Evolutionary conservation across 2,888 invertebrate species (phyloP).

Genomic region (Agrotis ipsilon): DNA sequence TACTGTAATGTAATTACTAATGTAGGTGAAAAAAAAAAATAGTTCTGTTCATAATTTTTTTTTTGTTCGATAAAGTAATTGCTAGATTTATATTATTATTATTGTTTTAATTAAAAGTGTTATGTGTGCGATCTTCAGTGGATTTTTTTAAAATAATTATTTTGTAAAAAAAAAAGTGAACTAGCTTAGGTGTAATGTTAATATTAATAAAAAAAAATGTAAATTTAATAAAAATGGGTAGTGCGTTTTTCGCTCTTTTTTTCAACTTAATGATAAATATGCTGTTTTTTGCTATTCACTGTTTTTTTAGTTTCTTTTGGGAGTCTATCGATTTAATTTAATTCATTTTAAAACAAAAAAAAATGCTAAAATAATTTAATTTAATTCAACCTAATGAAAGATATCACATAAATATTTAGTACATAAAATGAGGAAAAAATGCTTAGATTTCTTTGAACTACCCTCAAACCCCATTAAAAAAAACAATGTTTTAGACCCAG

Average conservation of each 20-base stretch:
- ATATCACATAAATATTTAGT: no score
- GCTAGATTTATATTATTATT: constrained; percentile 58
- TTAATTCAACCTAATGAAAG: neutral
- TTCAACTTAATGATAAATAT: constrained; percentile 32
- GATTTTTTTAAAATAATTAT: constrained; percentile 56
- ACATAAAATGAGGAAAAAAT: no score
- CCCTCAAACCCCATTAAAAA: no score
- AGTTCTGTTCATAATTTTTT: constrained; percentile 39
- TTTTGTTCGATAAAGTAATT: constrained; percentile 53
- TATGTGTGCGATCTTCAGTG: constrained; percentile 61
- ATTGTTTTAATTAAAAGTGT: constrained; percentile 52
- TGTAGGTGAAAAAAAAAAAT: constrained; percentile 40
- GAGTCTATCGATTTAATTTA: constrained; percentile 38
- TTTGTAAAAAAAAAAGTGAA: constrained; percentile 61
- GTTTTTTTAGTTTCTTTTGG: constrained; percentile 13
- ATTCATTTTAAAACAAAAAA: constrained; percentile 11
- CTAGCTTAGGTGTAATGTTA: constrained; percentile 58
- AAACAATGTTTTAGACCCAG: no score
- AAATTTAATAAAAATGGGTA: constrained; percentile 49
- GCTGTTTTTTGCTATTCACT: constrained; percentile 39
- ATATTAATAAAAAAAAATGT: constrained; percentile 56
- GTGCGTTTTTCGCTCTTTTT: constrained; percentile 60
- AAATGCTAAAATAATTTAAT: neutral
- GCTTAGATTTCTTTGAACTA: no score
- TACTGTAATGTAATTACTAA: constrained; percentile 48